A percentile compares a stretch with the other conserved stretches of the same genome.
These are phyloP conservation scores for Etheostoma nigrum DNA, from an alignment of 2,797 vertebrate species.

Conservation along the genomic window DNA sequence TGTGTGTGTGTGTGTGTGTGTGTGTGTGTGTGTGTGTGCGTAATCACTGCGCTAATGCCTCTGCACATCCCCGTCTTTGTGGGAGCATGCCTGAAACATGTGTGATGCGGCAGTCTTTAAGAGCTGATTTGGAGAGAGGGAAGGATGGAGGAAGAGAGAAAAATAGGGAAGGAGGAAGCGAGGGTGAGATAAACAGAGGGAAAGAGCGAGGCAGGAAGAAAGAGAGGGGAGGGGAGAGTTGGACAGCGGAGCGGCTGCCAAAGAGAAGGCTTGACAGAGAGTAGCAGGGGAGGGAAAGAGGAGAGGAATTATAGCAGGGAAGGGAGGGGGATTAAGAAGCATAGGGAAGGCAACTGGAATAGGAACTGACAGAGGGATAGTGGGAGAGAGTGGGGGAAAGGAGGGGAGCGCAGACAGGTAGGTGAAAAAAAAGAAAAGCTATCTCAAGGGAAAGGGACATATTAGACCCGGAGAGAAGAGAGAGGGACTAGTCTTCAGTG, in stretches of 20 bases:
- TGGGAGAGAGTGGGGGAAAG: constrained; percentile 32
- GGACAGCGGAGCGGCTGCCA: constrained; percentile 48
- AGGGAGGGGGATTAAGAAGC: constrained; percentile 68
- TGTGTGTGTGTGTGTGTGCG: constrained; percentile 16
- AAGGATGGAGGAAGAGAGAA: background rate
- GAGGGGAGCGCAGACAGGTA: constrained; percentile 60
- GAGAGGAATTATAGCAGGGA: constrained; percentile 64
- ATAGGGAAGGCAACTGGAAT: constrained; percentile 55
- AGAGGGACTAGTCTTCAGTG: constrained; percentile 15
- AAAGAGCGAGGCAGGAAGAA: constrained; percentile 13
- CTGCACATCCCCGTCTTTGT: constrained; percentile 60
- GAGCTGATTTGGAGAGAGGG: constrained; percentile 62
- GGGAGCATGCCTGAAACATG: constrained; percentile 64
- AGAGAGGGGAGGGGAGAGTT: constrained; percentile 37
- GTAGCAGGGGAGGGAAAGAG: constrained; percentile 48
- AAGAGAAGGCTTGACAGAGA: constrained; percentile 49
- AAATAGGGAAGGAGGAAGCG: background rate
- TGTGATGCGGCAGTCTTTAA: constrained; percentile 73
- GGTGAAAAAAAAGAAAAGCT: constrained; percentile 2
- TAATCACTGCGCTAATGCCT: constrained; percentile 59
- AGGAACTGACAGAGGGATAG: constrained; percentile 66
- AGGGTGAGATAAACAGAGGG: constrained; percentile 35
- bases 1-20: constrained; percentile 6
- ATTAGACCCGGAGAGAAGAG: constrained; percentile 24
- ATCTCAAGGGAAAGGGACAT: constrained; percentile 49